These are phyloP conservation scores for Nymphalis io DNA, from an alignment of 1,140 invertebrate genomes.

Conservation along the genomic window DNA sequence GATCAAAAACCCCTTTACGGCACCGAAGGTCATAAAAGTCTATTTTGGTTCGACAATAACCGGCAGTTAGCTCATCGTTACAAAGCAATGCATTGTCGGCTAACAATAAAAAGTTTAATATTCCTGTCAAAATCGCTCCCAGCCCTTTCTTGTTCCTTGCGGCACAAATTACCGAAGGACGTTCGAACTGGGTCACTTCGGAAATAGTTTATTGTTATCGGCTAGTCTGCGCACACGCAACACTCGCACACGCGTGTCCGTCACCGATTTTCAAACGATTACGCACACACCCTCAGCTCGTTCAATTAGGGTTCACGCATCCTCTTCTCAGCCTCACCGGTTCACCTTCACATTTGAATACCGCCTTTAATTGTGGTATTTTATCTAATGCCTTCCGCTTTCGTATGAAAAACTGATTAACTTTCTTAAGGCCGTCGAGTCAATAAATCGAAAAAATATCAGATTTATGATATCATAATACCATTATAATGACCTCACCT, in stretches of 20 bases:
- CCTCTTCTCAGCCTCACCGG: slow-evolving; percentile 59
- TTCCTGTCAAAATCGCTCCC: slow-evolving; percentile 64
- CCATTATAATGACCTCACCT: slow-evolving; percentile 61
- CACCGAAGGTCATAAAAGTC: slow-evolving; percentile 37
- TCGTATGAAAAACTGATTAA: slow-evolving; percentile 60
- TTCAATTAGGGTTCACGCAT: slow-evolving; percentile 71
- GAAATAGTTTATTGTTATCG: slow-evolving; percentile 81
- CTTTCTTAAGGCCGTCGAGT: slow-evolving; percentile 73
- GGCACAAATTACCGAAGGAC: slow-evolving; percentile 79
- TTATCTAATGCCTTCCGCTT: slow-evolving; percentile 69
- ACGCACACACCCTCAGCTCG: slow-evolving; percentile 45
- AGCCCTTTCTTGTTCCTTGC: slow-evolving; percentile 79
- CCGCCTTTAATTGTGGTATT: slow-evolving; percentile 48
- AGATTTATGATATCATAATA: slow-evolving; percentile 69
- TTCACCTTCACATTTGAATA: slow-evolving; percentile 65
- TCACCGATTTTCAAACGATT: slow-evolving; percentile 51
- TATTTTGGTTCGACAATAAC: slow-evolving; percentile 5
- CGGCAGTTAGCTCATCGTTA: slow-evolving; percentile 36
- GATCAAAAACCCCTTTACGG: slow-evolving; percentile 26
- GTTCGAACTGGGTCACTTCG: slow-evolving; percentile 79
- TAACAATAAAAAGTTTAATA: slow-evolving; percentile 63
- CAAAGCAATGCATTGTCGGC: slow-evolving; percentile 44
- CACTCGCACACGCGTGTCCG: slow-evolving; percentile 53
- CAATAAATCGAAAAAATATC: slow-evolving; percentile 69
- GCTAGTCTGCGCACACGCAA: slow-evolving; percentile 75